A percentile compares a stretch with the other conserved stretches of the same genome.
Conservation (phyloP, 2,888 invertebrate species). For the Troilus luridus region DNA sequence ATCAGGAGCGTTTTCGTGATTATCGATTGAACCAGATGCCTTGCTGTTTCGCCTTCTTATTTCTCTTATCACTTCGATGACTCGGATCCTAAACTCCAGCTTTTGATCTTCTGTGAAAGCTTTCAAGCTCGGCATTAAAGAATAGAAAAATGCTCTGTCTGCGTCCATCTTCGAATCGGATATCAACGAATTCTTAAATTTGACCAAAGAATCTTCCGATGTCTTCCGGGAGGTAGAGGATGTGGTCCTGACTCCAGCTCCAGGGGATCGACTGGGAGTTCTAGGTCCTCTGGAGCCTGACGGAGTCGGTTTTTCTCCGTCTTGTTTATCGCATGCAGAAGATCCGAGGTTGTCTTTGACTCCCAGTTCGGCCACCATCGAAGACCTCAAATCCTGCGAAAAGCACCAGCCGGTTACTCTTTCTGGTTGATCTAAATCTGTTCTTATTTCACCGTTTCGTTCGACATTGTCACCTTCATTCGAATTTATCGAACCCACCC, state of each 20-base stretch:
- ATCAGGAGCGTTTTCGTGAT: background rate
- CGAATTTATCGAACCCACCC: too few species aligned
- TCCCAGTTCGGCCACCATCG: background rate
- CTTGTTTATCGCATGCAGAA: background rate
- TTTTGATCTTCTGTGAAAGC: background rate
- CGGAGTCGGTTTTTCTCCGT: background rate
- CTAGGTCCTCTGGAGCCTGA: background rate
- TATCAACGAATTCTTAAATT: background rate
- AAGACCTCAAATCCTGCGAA: background rate
- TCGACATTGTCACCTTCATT: too few species aligned
- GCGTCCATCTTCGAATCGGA: background rate
- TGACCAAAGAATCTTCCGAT: background rate
- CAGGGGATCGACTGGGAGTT: too few species aligned
- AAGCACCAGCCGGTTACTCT: background rate
- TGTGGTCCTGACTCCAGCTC: too few species aligned
- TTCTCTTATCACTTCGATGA: background rate
- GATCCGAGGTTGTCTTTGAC: background rate
- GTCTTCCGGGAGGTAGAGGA: too few species aligned
- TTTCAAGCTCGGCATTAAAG: background rate
- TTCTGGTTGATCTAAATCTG: too few species aligned
- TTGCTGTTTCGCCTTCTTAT: background rate
- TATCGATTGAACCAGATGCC: background rate
- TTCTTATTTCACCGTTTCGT: too few species aligned
- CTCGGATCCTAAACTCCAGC: background rate
- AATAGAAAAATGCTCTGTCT: background rate